These are phyloP conservation scores for Achlya flavicornis DNA, from an alignment of 2,888 invertebrate genomes.

Conservation along the genomic window DNA sequence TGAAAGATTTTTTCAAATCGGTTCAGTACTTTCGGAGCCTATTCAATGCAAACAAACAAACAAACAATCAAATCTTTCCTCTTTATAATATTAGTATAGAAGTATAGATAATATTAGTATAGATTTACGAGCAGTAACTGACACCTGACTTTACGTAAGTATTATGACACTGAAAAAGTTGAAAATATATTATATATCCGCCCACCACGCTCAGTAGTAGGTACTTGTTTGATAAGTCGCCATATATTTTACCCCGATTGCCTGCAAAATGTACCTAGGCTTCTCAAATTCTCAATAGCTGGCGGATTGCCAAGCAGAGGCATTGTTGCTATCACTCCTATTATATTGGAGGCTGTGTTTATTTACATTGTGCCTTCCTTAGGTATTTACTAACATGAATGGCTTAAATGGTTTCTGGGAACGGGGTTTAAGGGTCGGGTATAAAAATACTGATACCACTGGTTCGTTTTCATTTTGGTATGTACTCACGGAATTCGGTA, in stretches of 20 bases:
- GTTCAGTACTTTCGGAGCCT: too few relatives aligned
- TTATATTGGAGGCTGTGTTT: slow-evolving; percentile 7
- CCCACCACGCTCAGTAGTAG: neutral
- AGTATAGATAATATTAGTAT: too few relatives aligned
- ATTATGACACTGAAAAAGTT: too few relatives aligned
- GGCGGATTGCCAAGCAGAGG: slow-evolving; percentile 1
- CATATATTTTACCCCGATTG: slow-evolving; percentile 6
- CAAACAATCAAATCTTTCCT: too few relatives aligned
- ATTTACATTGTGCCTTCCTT: slow-evolving; percentile 1
- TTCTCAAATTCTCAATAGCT: slow-evolving; percentile 9
- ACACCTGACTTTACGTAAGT: too few relatives aligned
- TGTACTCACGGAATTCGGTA: too few relatives aligned
- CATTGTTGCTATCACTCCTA: slow-evolving; percentile 4
- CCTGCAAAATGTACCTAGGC: neutral
- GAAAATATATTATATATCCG: neutral
- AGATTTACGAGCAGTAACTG: too few relatives aligned
- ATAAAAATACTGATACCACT: neutral
- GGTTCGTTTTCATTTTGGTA: neutral
- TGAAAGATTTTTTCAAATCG: too few relatives aligned
- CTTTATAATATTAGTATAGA: too few relatives aligned
- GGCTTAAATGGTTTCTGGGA: neutral
- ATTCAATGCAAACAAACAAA: too few relatives aligned
- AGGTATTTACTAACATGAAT: slow-evolving; percentile 2
- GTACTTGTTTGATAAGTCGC: neutral
- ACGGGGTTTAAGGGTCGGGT: neutral